Base-by-base conservation (phyloP, 2,888 invertebrate species). In the Odontomyia ornata region DNA sequence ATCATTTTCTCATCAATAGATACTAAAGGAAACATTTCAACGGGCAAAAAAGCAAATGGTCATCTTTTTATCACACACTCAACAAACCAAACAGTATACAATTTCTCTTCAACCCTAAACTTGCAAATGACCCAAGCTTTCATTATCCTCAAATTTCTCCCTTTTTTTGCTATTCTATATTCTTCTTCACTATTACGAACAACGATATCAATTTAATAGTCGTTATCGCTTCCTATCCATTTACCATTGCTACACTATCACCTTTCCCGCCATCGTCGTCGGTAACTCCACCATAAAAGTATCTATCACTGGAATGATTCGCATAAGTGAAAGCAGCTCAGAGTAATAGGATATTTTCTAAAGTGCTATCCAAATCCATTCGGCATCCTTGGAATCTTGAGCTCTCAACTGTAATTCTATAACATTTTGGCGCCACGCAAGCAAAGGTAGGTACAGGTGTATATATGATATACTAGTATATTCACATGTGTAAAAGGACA, bases 121-220 rank as follows among this genome's bases (percentile, higher is more conserved):
- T 67, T 43, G 67, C 23, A 67, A 67, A 67, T 27, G 5, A 11
- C 67, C 46, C 7, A 27, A 46, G 47, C 15, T 47, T 69, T 69
- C 25, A 69, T 69, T 47, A 69, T 69, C n/a, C 47, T 47, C 69
- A 47, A 69, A 25, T 47, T 69, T 69, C 69, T 15, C 9, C 36
- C 5, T 36, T 36, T 36, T 36, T 36, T 36, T 36, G 3, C 9
- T 9, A 5, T 36, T 36, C 36, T 36, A 5, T 9, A 36, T 36
- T 36, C 27, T 69, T n/a, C 69, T 69, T 47, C 15, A 1, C 69
- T 43, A 69, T 69, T 69, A 23, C 47, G 13, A 73, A 43, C 57
- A 73, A 57, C 73, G 57, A 73, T 57, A 73, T 73, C 73, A 73
- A 73, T 73, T 73, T 73, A 73, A 73, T 73, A 60, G 73, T 57